Base-by-base conservation (phyloP, 1,140 invertebrate species). In the Dryas iulia region DNA sequence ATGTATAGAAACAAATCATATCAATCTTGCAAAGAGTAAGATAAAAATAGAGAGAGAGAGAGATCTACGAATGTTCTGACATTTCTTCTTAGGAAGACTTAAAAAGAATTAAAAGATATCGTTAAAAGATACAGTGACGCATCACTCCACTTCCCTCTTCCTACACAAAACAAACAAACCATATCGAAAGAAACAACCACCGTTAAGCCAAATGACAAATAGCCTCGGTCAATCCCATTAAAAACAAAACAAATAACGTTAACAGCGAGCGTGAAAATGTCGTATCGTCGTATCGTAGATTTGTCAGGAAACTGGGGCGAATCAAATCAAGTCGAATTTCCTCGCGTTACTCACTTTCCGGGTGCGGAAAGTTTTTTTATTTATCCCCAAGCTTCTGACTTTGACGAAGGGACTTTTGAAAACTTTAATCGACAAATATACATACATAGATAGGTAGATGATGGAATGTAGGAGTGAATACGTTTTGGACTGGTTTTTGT, bases 321-420 rank as follows among this genome's bases (percentile, higher is more conserved):
- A 75, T 59, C 59, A 66, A 73, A 79, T 82, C 77, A 82, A 79
- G 79, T 71, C 71, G 75, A 59, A 79, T 76, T 74, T 76, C 72
- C 72, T 69, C 69, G 71, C 72, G 72, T 74, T 59, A 63, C 71
- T 18, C 70, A 66, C 61, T 71, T 68, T 70, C 52, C 28, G 71
- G 47, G 31, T 62, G 72, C 39, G 39, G 8, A 21, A 47, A 72
- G 68, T 67, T 76, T 82, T 81, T 79, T 81, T 77, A 81, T 81
- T 79, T 76, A 78, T 77, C 73, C 61, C 39, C 18, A 39, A 47
- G 30, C n/a, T n/a, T n/a, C 60, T 75, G 77, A 81, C 72, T 81
- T 77, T 82, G 79, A 84, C 78, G 82, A 73, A 79, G 78, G 76
- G 69, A 82, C 72, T 83, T 79, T 77, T 64, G 60, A 80, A 76